A percentile compares a stretch with the other conserved stretches of the same genome.
These are phyloP conservation scores for Amphilophus citrinellus DNA, from an alignment of 2,113 vertebrate species.

Conservation along the genomic window DNA sequence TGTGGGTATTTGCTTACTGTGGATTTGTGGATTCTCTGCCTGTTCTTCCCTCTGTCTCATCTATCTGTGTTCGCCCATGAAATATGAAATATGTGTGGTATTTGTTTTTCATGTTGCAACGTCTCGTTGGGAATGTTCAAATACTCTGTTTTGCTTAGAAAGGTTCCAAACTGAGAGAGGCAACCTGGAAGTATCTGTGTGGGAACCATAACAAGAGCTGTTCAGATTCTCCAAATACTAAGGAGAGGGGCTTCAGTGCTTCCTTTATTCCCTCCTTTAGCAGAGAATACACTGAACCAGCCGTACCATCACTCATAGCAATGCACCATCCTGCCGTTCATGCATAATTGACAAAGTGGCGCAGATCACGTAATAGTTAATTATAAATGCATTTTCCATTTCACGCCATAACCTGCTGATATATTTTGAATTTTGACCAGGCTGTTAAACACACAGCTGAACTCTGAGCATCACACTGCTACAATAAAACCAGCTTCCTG, in stretches of 20 bases:
- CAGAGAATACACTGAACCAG: neutral
- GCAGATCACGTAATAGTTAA: neutral
- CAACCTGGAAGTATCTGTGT: neutral
- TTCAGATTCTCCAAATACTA: neutral
- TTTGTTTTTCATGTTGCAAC: constrained; percentile 5
- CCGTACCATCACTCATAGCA: no score
- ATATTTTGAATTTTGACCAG: neutral
- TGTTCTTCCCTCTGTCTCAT: neutral
- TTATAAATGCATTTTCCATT: constrained; percentile 6
- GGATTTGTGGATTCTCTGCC: neutral
- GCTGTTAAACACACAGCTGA: neutral
- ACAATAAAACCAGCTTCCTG: neutral
- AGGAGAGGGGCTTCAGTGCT: neutral
- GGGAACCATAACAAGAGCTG: neutral
- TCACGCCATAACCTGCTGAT: neutral
- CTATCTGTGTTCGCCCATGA: neutral
- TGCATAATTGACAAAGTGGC: neutral
- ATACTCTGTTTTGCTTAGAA: neutral
- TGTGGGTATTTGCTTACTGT: no score
- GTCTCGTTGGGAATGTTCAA: neutral
- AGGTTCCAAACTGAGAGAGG: neutral
- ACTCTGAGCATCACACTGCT: neutral
- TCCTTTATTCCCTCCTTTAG: neutral
- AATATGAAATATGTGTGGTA: neutral
- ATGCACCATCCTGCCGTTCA: neutral